Conservation (phyloP, 2,797 vertebrate genomes). For the Eutrigla gurnardus region DNA sequence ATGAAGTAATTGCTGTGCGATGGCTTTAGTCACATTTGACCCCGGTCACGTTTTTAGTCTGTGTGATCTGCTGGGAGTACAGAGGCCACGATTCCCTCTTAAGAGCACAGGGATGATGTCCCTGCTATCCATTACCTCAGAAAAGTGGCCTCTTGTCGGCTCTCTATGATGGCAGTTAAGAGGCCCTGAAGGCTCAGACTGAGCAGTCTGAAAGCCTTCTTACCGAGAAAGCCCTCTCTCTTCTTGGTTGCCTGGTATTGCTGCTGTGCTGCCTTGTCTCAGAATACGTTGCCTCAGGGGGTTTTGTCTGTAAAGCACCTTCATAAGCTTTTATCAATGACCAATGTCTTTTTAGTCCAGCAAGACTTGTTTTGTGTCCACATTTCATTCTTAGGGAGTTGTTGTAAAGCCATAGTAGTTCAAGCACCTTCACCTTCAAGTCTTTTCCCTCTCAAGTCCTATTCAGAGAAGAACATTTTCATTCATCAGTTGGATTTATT, state of each 20-base stretch:
- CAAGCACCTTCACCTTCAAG: too few species aligned
- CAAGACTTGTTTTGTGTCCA: background rate
- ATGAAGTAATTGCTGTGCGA: conserved; percentile 23
- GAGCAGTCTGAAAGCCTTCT: conserved; percentile 32
- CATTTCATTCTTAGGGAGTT: conserved; percentile 11
- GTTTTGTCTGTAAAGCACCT: conserved; percentile 36
- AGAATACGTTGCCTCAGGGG: conserved; percentile 13
- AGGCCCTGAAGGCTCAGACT: conserved; percentile 36
- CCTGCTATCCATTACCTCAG: conserved; percentile 21
- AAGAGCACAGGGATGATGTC: conserved; percentile 34
- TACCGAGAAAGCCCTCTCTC: conserved; percentile 16
- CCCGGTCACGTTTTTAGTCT: background rate
- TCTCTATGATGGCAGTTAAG: conserved; percentile 30
- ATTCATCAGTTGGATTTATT: too few species aligned
- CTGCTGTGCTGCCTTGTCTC: conserved; percentile 22
- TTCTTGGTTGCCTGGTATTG: conserved; percentile 14
- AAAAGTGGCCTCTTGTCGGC: conserved; percentile 35
- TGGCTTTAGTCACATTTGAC: conserved; percentile 51
- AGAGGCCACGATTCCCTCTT: conserved; percentile 39
- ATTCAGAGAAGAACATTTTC: too few species aligned
- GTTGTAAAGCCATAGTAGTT: background rate
- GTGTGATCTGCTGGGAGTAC: conserved; percentile 17
- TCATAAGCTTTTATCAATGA: conserved; percentile 24
- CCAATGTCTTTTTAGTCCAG: background rate
- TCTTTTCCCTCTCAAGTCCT: too few species aligned